These are phyloP conservation scores for Shinisaurus crocodilurus DNA, from an alignment of 2,113 vertebrate genomes.

Conservation along the genomic window DNA sequence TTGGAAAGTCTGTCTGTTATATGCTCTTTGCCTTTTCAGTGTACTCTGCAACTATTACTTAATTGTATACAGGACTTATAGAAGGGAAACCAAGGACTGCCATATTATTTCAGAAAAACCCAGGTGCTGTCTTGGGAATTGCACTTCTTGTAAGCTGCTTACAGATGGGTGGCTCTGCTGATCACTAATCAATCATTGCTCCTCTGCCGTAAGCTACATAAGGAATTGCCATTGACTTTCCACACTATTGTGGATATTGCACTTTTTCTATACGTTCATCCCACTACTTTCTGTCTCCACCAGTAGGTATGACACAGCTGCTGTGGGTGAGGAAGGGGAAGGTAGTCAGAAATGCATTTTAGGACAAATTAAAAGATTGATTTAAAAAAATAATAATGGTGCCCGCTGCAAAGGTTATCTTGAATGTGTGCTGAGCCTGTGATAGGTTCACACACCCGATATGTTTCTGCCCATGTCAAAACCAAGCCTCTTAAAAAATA, in stretches of 20 bases:
- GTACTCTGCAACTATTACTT: slow-evolving; percentile 55
- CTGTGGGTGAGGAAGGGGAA: not conserved
- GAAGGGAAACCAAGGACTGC: not conserved
- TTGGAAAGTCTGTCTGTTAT: slow-evolving; percentile 55
- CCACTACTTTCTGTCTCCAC: not conserved
- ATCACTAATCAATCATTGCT: not conserved
- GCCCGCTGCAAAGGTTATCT: too few species aligned
- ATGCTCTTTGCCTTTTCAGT: slow-evolving; percentile 60
- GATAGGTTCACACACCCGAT: too few species aligned
- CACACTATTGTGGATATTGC: not conserved
- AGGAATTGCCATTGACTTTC: not conserved
- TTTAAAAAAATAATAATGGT: too few species aligned
- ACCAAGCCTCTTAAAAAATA: too few species aligned
- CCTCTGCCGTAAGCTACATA: not conserved
- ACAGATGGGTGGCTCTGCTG: not conserved
- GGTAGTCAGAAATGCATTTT: too few species aligned
- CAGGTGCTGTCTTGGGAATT: not conserved
- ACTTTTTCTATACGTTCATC: not conserved
- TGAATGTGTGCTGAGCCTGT: too few species aligned
- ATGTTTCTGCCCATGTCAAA: too few species aligned
- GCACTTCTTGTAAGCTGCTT: too few species aligned
- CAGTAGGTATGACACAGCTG: not conserved
- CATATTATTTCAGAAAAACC: not conserved
- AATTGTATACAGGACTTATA: slow-evolving; percentile 33
- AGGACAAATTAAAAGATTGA: too few species aligned